phyloP scores from a whole-genome alignment of 2,888 invertebrate species.

The Icerya purchasi region DNA sequence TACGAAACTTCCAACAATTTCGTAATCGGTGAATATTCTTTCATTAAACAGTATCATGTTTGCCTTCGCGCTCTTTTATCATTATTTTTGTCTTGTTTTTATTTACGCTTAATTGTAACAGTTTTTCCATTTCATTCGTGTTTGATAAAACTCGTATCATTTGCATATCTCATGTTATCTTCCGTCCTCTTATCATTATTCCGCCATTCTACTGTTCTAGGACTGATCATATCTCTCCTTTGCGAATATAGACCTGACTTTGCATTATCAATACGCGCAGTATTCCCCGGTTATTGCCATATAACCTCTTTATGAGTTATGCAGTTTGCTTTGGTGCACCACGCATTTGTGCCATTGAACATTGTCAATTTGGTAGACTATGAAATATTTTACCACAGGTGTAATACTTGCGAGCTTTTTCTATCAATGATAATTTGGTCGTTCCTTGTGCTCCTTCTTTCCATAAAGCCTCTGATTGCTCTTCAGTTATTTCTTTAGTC shows the following conservation, averaged over 20 bases:
- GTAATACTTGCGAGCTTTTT: not conserved
- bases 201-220: not conserved
- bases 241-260: not conserved
- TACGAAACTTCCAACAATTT: not conserved
- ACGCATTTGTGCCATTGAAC: not conserved
- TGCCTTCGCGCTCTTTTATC: not conserved
- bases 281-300: not conserved
- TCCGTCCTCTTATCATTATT: not conserved
- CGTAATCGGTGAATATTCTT: too few species aligned
- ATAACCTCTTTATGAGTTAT: not conserved
- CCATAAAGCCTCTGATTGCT: not conserved
- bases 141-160: not conserved
- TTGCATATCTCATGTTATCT: not conserved
- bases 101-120: not conserved
- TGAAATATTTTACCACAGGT: not conserved
- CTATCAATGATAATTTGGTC: not conserved
- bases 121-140: not conserved
- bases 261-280: not conserved
- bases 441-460: not conserved
- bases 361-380: not conserved
- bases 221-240: not conserved
- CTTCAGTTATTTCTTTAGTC: not conserved
- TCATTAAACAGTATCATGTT: not conserved
- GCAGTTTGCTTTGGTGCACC: not conserved
- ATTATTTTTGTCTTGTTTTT: not conserved